phyloP scores from a whole-genome alignment of 2,888 invertebrate species.

The Lithophane ornitopus region DNA sequence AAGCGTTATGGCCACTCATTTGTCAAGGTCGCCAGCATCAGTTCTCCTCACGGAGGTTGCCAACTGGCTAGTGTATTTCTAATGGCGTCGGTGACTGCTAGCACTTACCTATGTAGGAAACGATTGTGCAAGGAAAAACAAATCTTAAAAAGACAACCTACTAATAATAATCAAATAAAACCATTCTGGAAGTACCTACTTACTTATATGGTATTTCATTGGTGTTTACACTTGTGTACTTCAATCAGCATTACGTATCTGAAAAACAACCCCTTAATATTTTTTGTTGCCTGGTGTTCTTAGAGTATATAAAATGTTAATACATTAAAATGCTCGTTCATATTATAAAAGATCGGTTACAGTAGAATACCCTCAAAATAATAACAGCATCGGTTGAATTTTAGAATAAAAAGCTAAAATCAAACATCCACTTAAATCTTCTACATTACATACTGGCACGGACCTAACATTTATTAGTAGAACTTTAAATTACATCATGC shows the following conservation, averaged over 20 bases:
- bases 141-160: background rate
- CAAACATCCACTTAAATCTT: too few relatives aligned
- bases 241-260: too few relatives aligned
- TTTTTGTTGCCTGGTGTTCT: too few relatives aligned
- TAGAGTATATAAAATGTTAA: too few relatives aligned
- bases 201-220: background rate
- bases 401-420: too few relatives aligned
- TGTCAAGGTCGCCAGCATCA: conserved; percentile 51
- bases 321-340: too few relatives aligned
- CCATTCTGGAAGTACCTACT: background rate
- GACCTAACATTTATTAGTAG: too few relatives aligned
- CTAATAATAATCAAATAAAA: background rate
- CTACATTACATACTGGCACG: too few relatives aligned
- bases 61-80: conserved; percentile 18
- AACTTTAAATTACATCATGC: too few relatives aligned
- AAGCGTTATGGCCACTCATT: conserved; percentile 34
- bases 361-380: too few relatives aligned
- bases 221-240: background rate
- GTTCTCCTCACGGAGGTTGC: conserved; percentile 23
- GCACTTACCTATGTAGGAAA: conserved; percentile 6
- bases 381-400: too few relatives aligned
- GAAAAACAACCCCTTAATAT: background rate
- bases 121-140: conserved; percentile 5
- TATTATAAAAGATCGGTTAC: too few relatives aligned
- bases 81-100: conserved; percentile 38